These are phyloP conservation scores for Acleris emargana DNA, from an alignment of 2,888 invertebrate species.

Conservation along the genomic window DNA sequence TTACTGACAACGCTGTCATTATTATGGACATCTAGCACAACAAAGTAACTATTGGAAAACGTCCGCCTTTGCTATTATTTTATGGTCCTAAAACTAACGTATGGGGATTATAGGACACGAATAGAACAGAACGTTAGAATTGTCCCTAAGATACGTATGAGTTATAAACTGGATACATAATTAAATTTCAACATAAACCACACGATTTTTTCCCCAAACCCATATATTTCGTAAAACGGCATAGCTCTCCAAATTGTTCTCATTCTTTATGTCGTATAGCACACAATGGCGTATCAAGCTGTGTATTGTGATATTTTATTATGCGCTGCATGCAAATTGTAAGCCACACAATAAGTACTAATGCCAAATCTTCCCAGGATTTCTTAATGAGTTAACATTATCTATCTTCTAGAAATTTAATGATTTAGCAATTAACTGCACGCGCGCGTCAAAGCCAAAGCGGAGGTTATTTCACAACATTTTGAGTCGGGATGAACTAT, in stretches of 20 bases:
- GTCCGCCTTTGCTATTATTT: no score
- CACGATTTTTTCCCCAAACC: slow-evolving; percentile 12
- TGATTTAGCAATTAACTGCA: slow-evolving; percentile 16
- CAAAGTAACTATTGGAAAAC: no score
- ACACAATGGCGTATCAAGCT: slow-evolving; percentile 26
- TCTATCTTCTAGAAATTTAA: slow-evolving; percentile 20
- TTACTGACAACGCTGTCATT: no score
- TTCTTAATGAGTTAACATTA: slow-evolving; percentile 26
- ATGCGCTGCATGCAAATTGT: slow-evolving; percentile 23
- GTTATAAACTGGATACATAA: neutral
- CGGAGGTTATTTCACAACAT: neutral
- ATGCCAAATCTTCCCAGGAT: slow-evolving; percentile 31
- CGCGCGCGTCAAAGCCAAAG: slow-evolving; percentile 6
- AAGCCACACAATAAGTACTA: slow-evolving; percentile 15
- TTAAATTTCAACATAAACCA: slow-evolving; percentile 21
- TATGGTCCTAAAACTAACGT: no score
- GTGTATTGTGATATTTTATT: slow-evolving; percentile 31
- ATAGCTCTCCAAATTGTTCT: slow-evolving; percentile 32
- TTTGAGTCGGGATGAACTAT: no score
- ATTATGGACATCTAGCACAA: no score
- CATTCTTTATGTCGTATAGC: slow-evolving; percentile 21
- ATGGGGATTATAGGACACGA: no score
- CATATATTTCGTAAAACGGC: slow-evolving; percentile 27
- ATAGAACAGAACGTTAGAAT: no score
- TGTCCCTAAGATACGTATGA: neutral